Evolutionary conservation across 2,797 vertebrate genomes (phyloP).

Genomic region (Phoxinus dragarum): DNA sequence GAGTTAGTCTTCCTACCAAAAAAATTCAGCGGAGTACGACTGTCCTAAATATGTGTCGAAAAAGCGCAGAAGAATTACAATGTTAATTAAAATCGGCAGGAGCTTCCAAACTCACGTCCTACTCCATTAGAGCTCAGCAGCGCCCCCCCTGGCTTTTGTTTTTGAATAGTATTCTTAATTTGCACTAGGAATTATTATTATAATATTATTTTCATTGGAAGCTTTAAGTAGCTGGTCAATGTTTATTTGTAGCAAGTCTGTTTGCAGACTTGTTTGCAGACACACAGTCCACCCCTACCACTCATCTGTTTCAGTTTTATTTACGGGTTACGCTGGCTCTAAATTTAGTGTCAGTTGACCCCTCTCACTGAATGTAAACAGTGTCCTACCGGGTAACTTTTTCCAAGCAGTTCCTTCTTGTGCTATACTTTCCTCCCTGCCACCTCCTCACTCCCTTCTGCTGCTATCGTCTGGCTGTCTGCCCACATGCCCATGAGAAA

Average conservation of each 20-base stretch:
- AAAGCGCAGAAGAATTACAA: no score
- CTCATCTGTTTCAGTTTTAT: conserved; percentile 10
- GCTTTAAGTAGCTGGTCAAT: background rate
- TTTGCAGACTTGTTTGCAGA: background rate
- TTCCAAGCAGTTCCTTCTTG: background rate
- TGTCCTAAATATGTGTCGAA: no score
- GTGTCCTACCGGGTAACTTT: background rate
- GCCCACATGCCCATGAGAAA: background rate
- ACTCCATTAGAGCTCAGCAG: no score
- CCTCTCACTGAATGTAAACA: background rate
- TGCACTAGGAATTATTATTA: background rate
- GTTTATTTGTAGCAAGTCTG: background rate
- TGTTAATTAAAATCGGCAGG: no score
- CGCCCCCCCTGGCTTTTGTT: no score
- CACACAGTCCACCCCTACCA: background rate
- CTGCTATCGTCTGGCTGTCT: background rate
- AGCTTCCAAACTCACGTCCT: no score
- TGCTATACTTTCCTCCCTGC: background rate
- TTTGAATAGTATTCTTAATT: background rate
- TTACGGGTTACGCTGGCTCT: background rate
- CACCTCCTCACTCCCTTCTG: background rate
- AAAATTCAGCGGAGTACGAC: no score
- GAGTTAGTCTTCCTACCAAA: no score
- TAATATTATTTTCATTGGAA: background rate
- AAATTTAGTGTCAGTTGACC: background rate